Conservation (phyloP, 2,888 invertebrate species). For the Calameuta idolon region DNA sequence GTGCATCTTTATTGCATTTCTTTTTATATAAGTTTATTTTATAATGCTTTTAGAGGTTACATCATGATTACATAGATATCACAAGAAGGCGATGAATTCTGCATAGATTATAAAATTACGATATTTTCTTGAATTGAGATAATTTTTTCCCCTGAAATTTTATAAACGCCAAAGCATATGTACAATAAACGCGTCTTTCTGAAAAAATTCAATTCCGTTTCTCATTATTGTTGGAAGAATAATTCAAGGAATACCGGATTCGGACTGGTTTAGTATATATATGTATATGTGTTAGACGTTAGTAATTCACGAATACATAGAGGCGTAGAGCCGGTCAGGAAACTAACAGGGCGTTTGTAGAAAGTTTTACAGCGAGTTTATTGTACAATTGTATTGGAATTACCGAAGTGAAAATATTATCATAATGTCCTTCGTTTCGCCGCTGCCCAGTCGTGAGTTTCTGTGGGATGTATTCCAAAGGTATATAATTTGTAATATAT, state of each 20-base stretch:
- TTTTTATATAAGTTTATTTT: neutral
- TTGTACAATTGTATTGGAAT: neutral
- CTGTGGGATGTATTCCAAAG: conserved; percentile 85
- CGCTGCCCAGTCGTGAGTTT: conserved; percentile 82
- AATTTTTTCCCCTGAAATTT: too few relatives aligned
- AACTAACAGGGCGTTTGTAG: neutral
- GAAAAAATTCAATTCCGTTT: neutral
- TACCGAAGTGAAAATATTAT: neutral
- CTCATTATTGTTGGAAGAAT: neutral
- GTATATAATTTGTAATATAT: conserved; percentile 64
- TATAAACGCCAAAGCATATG: neutral
- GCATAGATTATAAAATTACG: neutral
- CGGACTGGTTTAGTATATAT: neutral
- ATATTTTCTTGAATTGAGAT: neutral
- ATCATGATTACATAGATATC: neutral
- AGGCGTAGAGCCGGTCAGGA: neutral
- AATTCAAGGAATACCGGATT: neutral
- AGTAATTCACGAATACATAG: neutral
- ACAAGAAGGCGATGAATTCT: neutral
- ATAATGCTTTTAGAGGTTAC: neutral
- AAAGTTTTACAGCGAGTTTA: neutral
- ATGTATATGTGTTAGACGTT: neutral
- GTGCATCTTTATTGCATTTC: neutral
- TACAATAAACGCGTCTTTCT: neutral
- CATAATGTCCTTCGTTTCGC: conserved; percentile 70